These are phyloP conservation scores for Tragopan temminckii DNA, from an alignment of 2,797 vertebrate species.

Conservation along the genomic window DNA sequence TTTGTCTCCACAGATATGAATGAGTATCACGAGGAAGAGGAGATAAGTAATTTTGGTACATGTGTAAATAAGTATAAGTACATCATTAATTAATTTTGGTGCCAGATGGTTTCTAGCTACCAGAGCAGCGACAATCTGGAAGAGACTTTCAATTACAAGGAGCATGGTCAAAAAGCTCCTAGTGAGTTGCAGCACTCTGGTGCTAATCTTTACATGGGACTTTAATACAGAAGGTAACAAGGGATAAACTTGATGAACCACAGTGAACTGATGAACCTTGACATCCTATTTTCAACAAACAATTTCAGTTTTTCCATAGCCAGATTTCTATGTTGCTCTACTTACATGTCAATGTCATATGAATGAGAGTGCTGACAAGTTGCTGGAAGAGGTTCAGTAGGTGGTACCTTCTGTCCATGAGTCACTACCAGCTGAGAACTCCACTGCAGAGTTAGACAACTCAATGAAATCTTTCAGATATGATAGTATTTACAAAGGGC, in stretches of 20 bases:
- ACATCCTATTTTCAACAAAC: not conserved
- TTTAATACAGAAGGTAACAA: not conserved
- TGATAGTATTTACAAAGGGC: not conserved
- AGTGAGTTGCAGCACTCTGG: accelerated
- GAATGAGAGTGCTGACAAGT: not conserved
- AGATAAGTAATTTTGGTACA: not conserved
- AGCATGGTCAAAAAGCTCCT: not conserved
- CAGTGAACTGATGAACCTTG: not conserved
- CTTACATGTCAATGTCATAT: accelerated
- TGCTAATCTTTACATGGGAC: not conserved
- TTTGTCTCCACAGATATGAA: not conserved
- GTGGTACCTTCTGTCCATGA: not conserved
- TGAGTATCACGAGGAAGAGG: not conserved
- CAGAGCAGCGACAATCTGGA: not conserved
- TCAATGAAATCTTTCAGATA: not conserved
- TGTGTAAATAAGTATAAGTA: not conserved
- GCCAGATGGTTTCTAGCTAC: not conserved
- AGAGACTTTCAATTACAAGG: not conserved
- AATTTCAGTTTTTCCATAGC: not conserved
- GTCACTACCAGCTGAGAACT: not conserved
- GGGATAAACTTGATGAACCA: not conserved
- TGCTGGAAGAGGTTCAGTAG: not conserved
- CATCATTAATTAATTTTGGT: not conserved
- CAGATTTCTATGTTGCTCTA: not conserved
- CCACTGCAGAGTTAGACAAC: not conserved